Base-by-base conservation (phyloP, 2,888 invertebrate species). In the Drosophila villosipedis region DNA sequence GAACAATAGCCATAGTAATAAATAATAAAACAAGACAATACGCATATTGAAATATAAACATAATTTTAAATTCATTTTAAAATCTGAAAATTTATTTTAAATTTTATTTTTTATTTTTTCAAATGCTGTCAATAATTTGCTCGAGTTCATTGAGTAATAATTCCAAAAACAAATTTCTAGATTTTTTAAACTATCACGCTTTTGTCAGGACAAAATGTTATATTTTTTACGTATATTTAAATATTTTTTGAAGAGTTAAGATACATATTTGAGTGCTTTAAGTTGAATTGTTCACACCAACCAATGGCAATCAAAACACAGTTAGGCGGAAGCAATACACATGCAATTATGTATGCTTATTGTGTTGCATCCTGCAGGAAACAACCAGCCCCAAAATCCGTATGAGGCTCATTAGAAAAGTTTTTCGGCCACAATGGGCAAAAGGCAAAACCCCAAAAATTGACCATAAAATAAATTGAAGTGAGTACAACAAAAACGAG, bases 391-490 rank as follows among this genome's bases (percentile, higher is more conserved):
- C 65, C 71, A 80, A 82, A 83, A 78, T 75, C 78, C 77, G 78
- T 74, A 78, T 70, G 72, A 73, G 73, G 78, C 88, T 82, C 80
- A 82, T 84, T 82, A 82, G 82, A 84, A 78, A 88, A 85, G 71
- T 85, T 89, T 78, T 78, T 63, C 57, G 57, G 65, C 58, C 60
- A 67, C 52, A 60, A 41, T 43, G 50, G 80, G 75, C 68, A 62
- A 35, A 57, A 52, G 75, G 71, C 68, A 68, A 60, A 71, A 58
- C 55, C 67, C 77, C 58, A 68, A 69, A 47, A 78, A 74, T 70
- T 66, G 76, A 73, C 79, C 84, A 75, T 81, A 76, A 81, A 88
- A 90, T 89, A 88, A 90, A 90, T 85, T 77, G 77, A 81, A 76
- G 78, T 67, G 58, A 39, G 39, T 41, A 57, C 71, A 77, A 73